Evolutionary conservation across 1,140 invertebrate species (phyloP), one percentile per base, ranked within the genome.

Genomic region (Polypedilum vanderplanki): DNA sequence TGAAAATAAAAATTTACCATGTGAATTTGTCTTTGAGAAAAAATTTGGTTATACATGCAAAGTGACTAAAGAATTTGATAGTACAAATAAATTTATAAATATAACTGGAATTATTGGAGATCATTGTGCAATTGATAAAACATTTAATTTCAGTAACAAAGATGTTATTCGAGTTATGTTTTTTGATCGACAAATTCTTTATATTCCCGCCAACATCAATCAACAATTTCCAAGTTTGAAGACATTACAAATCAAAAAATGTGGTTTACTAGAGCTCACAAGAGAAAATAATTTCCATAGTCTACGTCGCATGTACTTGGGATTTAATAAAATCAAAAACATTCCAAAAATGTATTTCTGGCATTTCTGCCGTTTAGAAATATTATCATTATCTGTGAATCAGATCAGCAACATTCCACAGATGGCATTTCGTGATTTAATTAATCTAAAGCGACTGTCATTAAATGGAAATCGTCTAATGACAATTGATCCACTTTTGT

Each of bases 331-430:
- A 17, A 18, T 70, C 18, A 7, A 70, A 10, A 70, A 22, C 18
- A 70, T 70, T 22, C 18, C 65, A 8, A 18, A 20, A 9, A 70
- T 10, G 8, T 70, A 70, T 10, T 70, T 70, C 18, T 70, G 65
- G 65, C 65, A 70, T 70, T 70, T 70, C 10, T 70, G 65, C 17
- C 17, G 20, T 10, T 70, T 70, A 22, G 65, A 70, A 70, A 70
- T 18, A 20, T 22, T 70, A 9, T 70, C 65, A 10, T 22, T 70
- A 17, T 10, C 20, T 20, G 17, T 5, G 1, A 70, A 70, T 70
- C 17, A 70, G 65, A 18, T 70, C 3, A 8, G 3, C 15, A 20
- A 7, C 17, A 70, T 70, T 18, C 65, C 65, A 17, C 65, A 9
- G 3, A 70, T 22, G 17, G 65, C 65, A 70, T 70, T 70, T 70